phyloP scores from a whole-genome alignment of 2,888 invertebrate species.

The Lasioglossum morio region DNA sequence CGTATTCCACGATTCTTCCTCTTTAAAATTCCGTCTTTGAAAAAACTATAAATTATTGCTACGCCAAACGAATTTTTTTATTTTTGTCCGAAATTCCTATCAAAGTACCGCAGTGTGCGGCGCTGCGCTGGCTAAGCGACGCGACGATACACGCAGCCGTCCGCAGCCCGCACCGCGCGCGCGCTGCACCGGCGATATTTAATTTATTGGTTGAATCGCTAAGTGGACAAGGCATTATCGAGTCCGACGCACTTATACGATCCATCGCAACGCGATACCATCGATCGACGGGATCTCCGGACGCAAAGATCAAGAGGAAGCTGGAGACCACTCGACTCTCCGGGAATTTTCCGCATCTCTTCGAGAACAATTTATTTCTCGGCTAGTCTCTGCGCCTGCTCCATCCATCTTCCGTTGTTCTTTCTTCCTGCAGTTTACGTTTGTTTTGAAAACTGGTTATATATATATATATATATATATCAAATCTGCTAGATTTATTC shows the following conservation, averaged over 20 bases:
- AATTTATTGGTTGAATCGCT: constrained; percentile 77
- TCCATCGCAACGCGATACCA: constrained; percentile 43
- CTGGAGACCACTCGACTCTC: constrained; percentile 35
- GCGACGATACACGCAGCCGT: constrained; percentile 26
- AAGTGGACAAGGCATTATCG: constrained; percentile 74
- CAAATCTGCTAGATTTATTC: background rate
- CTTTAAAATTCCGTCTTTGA: too few species aligned
- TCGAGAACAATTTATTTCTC: constrained; percentile 45
- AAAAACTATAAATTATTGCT: too few species aligned
- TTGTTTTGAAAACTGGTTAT: background rate
- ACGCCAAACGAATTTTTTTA: too few species aligned
- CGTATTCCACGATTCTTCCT: too few species aligned
- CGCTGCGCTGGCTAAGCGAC: background rate
- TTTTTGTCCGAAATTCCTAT: too few species aligned
- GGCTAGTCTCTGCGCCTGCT: background rate
- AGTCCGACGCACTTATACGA: constrained; percentile 45
- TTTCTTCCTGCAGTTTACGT: background rate
- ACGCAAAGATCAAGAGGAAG: constrained; percentile 50
- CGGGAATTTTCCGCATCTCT: constrained; percentile 47
- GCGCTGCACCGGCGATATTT: constrained; percentile 68
- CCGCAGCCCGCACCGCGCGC: background rate
- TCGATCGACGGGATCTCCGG: constrained; percentile 41
- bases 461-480: too few species aligned
- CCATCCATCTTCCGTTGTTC: background rate
- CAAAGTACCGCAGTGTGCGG: too few species aligned